Evolutionary conservation across 2,113 vertebrate species (phyloP).

Genomic region (Oreocharis arfaki): DNA sequence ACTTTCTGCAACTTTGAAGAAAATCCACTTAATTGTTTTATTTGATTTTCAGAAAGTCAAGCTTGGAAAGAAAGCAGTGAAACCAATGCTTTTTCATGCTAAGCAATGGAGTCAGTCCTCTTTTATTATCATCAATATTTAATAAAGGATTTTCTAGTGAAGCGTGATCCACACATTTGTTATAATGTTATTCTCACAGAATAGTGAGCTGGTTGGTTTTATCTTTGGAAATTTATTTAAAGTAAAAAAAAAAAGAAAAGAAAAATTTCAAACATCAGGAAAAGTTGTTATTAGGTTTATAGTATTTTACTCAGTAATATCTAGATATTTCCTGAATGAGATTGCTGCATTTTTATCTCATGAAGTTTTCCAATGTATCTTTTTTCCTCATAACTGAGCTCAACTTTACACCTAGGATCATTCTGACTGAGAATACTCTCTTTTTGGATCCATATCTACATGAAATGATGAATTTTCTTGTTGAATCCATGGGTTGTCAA

Average conservation of each 20-base stretch:
- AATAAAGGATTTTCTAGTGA: neutral
- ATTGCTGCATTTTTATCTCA: neutral
- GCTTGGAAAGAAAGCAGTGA: neutral
- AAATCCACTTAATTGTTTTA: conserved; percentile 30
- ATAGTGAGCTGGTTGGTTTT: neutral
- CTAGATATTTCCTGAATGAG: neutral
- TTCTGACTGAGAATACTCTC: neutral
- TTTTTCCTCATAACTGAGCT: neutral
- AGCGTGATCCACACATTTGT: neutral
- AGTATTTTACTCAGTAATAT: neutral
- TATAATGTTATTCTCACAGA: neutral
- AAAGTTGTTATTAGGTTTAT: neutral
- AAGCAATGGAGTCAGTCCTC: neutral
- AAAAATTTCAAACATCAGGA: neutral
- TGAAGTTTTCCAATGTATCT: neutral
- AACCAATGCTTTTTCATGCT: neutral
- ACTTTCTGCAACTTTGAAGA: neutral
- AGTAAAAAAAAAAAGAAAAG: neutral
- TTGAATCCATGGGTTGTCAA: neutral
- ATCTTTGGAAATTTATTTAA: neutral
- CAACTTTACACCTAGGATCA: neutral
- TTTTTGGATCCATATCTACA: neutral
- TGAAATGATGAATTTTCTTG: neutral
- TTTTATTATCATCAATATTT: neutral
- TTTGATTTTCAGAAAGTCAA: neutral